A percentile compares a stretch with the other conserved stretches of the same genome.
phyloP scores from a whole-genome alignment of 2,797 vertebrate genomes.

The Otolemur crassicaudatus region DNA sequence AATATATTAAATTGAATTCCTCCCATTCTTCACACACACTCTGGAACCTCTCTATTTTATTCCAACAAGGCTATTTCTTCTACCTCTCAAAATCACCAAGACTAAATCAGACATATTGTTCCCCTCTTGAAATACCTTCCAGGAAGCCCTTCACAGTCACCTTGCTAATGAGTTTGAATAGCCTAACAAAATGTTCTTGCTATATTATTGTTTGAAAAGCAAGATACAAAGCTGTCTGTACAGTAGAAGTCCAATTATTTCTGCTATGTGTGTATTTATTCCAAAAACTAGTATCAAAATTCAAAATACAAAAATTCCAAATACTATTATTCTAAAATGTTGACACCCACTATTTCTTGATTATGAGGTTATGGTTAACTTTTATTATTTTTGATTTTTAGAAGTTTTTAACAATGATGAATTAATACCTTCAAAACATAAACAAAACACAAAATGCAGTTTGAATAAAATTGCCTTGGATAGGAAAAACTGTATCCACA shows the following conservation, averaged over 20 bases:
- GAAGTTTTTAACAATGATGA: slow-evolving; percentile 8
- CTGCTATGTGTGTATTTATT: background rate
- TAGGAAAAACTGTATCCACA: background rate
- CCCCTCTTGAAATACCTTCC: background rate
- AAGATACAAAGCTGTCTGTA: background rate
- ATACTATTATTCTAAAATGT: slow-evolving; percentile 2
- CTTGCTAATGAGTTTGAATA: slow-evolving; percentile 48
- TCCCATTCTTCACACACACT: background rate
- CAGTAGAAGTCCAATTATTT: slow-evolving; percentile 4
- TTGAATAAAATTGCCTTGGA: slow-evolving; percentile 35
- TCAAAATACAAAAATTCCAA: slow-evolving; percentile 26
- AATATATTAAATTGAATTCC: background rate
- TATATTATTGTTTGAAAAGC: slow-evolving; percentile 44
- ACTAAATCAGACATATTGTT: slow-evolving; percentile 41
- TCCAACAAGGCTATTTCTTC: slow-evolving; percentile 28
- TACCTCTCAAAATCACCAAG: slow-evolving; percentile 30
- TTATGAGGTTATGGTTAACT: background rate
- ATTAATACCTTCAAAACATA: slow-evolving; percentile 15
- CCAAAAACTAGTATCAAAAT: background rate
- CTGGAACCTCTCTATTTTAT: background rate
- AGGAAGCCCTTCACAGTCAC: background rate
- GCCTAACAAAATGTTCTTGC: slow-evolving; percentile 17
- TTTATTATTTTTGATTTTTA: slow-evolving; percentile 13
- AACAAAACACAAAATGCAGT: slow-evolving; percentile 19
- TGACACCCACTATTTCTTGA: slow-evolving; percentile 27